Base-by-base conservation (phyloP, 2,888 invertebrate genomes). In the Drosophila mettleri region DNA sequence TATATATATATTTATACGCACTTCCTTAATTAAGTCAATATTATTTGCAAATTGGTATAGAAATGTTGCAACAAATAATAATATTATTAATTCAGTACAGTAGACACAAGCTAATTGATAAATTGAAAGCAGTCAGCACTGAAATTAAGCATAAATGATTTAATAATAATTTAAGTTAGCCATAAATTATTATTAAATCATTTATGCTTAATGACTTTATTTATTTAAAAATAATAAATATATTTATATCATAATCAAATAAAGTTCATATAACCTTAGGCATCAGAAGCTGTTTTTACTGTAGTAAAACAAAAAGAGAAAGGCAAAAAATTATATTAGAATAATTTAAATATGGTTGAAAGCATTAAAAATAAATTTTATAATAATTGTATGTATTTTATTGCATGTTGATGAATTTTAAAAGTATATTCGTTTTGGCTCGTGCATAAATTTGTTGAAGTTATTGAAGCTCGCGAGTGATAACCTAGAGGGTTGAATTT, bases 1-100 rank as follows among this genome's bases (percentile, higher is more conserved):
- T 45, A 16, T 6, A 10, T 27, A 16, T 16, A 61, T 39, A 57
- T 49, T 31, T 10, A 41, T 14, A 14, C 3, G 41, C 24, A 58
- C 55, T 78, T 78, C 69, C 60, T 51, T n/a, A 55, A 58, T 34
- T 55, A 52, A 48, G 59, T 45, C 41, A 62, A 55, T 65, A 43
- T 45, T 54, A 36, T 34, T 52, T 41, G 3, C 3, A 43, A 52
- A 43, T 31, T 33, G 18, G 9, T 43, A 20, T 34, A 24, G 33
- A 27, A 51, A 46, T 52, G 55, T 64, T 10, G 38, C n/a, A 20
- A 7, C 10, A 12, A 65, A 27, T 22, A 34, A 29, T 24, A n/a
- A 16, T 8, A 34, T 29, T 29, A 34, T 29, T 29, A 18, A 54
- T 59, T 18, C n/a, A 33, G 18, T n/a, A 49, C 34, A 49, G 49